Conservation (phyloP, 2,797 vertebrate species). For the Sebastes matsubarae region DNA sequence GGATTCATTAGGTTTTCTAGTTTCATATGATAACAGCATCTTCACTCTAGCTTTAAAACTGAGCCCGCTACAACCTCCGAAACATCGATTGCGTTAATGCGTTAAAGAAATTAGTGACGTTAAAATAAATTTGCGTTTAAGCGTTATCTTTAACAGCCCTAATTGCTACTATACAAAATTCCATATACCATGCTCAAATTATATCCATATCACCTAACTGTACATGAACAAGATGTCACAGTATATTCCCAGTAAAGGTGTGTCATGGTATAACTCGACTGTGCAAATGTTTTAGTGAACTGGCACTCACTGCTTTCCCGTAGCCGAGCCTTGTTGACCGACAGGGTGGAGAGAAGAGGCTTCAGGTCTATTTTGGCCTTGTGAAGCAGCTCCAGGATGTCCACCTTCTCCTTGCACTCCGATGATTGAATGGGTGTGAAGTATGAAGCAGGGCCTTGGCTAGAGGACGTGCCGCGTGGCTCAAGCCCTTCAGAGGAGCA, state of each 20-base stretch:
- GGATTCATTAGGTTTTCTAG: too few species aligned
- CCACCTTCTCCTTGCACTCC: conserved; percentile 93
- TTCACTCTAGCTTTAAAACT: too few species aligned
- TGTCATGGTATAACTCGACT: background rate
- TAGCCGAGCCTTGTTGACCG: conserved; percentile 95
- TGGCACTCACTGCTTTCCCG: conserved; percentile 95
- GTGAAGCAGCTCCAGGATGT: conserved; percentile 96
- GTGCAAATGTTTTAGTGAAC: background rate
- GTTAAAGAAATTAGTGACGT: too few species aligned
- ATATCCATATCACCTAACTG: background rate
- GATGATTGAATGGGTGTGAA: conserved; percentile 96
- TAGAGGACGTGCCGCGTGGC: conserved; percentile 86
- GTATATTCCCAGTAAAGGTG: background rate
- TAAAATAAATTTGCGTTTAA: too few species aligned
- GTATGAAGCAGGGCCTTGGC: conserved; percentile 90
- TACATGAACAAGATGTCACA: background rate
- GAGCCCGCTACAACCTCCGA: too few species aligned
- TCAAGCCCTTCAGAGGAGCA: conserved; percentile 84
- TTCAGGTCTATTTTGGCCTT: conserved; percentile 98
- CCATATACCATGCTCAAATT: background rate
- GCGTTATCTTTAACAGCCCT: too few species aligned
- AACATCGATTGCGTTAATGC: too few species aligned
- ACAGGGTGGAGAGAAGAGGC: conserved; percentile 94
- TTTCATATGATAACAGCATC: too few species aligned
- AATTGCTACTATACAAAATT: background rate